Evolutionary conservation across 2,113 vertebrate species (phyloP).

Genomic region (Gymnogyps californianus): DNA sequence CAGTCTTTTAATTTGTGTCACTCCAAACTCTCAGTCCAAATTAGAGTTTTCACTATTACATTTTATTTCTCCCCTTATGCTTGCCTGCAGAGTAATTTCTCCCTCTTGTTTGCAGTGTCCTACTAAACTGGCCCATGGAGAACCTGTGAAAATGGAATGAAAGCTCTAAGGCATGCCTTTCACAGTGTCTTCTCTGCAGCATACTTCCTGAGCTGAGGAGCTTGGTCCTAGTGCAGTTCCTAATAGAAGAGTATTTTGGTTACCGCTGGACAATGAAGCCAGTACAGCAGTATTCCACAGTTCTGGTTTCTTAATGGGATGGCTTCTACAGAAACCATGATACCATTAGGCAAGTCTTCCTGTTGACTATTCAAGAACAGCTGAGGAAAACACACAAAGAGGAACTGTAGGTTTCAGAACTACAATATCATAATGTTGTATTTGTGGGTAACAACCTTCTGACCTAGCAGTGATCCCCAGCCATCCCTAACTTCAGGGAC

Average conservation of each 20-base stretch:
- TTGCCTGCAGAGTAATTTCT: background rate
- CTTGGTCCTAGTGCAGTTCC: background rate
- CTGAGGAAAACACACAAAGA: background rate
- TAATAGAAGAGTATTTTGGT: background rate
- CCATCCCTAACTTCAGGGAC: background rate
- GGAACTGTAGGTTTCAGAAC: background rate
- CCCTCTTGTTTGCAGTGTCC: background rate
- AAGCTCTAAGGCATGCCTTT: background rate
- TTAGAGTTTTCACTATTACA: background rate
- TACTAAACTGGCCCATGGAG: background rate
- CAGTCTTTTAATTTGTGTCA: background rate
- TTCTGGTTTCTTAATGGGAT: background rate
- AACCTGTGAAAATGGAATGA: background rate
- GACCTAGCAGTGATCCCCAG: background rate
- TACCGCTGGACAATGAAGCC: background rate
- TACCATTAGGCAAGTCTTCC: background rate
- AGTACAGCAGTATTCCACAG: background rate
- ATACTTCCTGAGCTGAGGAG: background rate
- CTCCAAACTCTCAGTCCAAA: background rate
- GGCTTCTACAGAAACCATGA: background rate
- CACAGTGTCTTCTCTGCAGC: background rate
- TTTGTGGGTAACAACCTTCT: background rate
- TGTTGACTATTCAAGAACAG: background rate
- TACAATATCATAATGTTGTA: too few relatives aligned
- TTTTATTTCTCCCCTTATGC: background rate